Evolutionary conservation across 53 echinoderm and acorn worm genomes (phyloP).

Genomic region (Patiria pectinifera): DNA sequence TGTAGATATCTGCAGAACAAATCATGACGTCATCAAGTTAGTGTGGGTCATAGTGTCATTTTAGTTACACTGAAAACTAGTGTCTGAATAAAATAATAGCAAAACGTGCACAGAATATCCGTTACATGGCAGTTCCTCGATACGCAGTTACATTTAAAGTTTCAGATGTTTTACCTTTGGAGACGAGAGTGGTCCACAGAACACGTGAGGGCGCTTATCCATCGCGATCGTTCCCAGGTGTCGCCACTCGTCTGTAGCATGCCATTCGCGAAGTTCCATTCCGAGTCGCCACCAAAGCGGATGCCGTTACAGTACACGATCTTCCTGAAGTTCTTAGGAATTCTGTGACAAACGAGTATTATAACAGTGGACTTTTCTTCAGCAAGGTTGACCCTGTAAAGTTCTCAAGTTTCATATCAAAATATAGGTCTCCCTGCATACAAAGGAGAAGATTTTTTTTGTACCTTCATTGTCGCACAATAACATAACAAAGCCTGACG

Average conservation of each 20-base stretch:
- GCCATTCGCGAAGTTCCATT: slow-evolving; percentile 78
- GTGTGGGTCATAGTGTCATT: background rate
- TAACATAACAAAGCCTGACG: no score
- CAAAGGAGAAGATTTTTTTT: no score
- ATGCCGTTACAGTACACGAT: slow-evolving; percentile 80
- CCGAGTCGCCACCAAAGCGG: slow-evolving; percentile 70
- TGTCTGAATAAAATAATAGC: no score
- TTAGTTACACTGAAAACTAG: background rate
- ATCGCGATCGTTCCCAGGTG: slow-evolving; percentile 68
- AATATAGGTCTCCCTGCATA: no score
- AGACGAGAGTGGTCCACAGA: slow-evolving; percentile 37
- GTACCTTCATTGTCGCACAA: no score
- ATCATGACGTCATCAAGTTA: background rate
- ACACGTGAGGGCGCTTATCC: slow-evolving; percentile 76
- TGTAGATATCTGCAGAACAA: slow-evolving; percentile 17
- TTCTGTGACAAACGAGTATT: slow-evolving; percentile 13
- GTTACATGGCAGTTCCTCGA: no score
- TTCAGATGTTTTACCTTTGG: slow-evolving; percentile 10
- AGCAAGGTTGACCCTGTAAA: background rate
- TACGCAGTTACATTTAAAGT: background rate
- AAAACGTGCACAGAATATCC: no score
- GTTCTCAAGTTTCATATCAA: background rate
- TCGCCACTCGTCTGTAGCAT: slow-evolving; percentile 56
- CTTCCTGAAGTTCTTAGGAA: slow-evolving; percentile 69
- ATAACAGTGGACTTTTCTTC: background rate